phyloP scores from a whole-genome alignment of 1,140 invertebrate species.

The Aporrectodea caliginosa region DNA sequence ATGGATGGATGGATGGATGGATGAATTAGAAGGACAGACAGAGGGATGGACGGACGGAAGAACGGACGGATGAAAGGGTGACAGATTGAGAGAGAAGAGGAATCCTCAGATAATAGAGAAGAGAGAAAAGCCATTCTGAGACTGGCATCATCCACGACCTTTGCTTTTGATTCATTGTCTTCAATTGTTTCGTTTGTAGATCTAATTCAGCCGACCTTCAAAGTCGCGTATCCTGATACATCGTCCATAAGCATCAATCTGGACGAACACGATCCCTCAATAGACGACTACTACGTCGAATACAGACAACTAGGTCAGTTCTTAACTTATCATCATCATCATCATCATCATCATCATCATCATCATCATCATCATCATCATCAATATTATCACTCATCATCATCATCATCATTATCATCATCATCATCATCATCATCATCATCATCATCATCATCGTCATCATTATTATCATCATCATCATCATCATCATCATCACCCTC shows the following conservation, averaged over 20 bases:
- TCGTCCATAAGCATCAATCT: conserved; percentile 16
- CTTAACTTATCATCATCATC: too few relatives aligned
- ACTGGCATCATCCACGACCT: neutral
- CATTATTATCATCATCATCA: conserved; percentile 19
- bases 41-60: too few relatives aligned
- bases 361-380: conserved; percentile 17
- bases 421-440: conserved; percentile 22
- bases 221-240: conserved; percentile 10
- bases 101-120: neutral
- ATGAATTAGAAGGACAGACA: too few relatives aligned
- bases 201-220: conserved; percentile 26
- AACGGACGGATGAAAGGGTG: neutral
- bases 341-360: conserved; percentile 10
- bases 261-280: neutral
- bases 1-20: too few relatives aligned
- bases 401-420: conserved; percentile 24
- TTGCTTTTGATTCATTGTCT: neutral
- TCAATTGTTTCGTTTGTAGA: conserved; percentile 9
- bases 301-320: conserved; percentile 24
- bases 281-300: conserved; percentile 21
- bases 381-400: too few relatives aligned
- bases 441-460: conserved; percentile 20
- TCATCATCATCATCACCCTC: conserved; percentile 20
- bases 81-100: neutral
- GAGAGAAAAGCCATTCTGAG: neutral